Evolutionary conservation across 2,113 vertebrate genomes (phyloP).

Genomic region (Sarotherodon lohbergeri): DNA sequence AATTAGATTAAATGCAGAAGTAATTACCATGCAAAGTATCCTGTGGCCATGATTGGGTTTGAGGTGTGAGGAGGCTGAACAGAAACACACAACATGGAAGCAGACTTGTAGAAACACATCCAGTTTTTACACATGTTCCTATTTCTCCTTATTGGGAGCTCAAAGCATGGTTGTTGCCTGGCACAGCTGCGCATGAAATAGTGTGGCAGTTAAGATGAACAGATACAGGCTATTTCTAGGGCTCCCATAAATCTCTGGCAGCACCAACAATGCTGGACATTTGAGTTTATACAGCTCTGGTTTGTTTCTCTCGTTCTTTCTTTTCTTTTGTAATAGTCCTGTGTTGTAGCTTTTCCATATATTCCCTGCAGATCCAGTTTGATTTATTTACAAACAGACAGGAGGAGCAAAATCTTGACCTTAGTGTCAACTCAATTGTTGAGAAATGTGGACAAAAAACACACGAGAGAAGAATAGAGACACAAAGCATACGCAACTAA

Average conservation of each 20-base stretch:
- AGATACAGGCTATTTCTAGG: slow-evolving; percentile 44
- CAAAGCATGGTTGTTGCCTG: slow-evolving; percentile 7
- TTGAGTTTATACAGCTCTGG: neutral
- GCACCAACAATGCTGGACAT: neutral
- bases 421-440: neutral
- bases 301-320: neutral
- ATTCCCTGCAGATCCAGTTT: neutral
- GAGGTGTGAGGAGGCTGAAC: neutral
- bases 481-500: neutral
- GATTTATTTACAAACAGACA: neutral
- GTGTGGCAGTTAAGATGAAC: slow-evolving; percentile 15
- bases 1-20: neutral
- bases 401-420: slow-evolving; percentile 15
- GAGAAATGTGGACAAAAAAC: neutral
- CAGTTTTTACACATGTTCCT: slow-evolving; percentile 27
- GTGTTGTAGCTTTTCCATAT: neutral
- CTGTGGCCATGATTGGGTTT: neutral
- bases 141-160: slow-evolving; percentile 33
- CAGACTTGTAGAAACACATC: slow-evolving; percentile 29
- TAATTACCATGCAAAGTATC: neutral
- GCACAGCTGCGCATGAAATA: slow-evolving; percentile 52
- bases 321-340: neutral
- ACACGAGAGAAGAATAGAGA: neutral
- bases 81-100: neutral
- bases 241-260: slow-evolving; percentile 44